Evolutionary conservation across 1,140 invertebrate genomes (phyloP), one percentile per base, ranked within the genome.

Genomic region (Bathynomus jamesi): DNA sequence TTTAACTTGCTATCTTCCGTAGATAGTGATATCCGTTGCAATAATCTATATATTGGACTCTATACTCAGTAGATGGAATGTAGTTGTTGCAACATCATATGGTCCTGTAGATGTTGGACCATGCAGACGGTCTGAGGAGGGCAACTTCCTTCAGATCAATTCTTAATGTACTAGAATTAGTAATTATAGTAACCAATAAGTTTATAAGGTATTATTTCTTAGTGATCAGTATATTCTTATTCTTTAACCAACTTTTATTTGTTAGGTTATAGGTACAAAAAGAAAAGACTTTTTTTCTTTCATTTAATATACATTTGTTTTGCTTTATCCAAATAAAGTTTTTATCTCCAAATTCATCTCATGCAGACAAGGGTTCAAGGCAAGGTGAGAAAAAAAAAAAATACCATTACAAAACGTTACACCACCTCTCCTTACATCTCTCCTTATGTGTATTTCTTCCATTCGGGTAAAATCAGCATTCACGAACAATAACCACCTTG

Each of bases 11-110:
- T n/a, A n/a, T n/a, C n/a, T n/a, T n/a, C n/a, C n/a, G n/a, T n/a
- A n/a, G n/a, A n/a, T n/a, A n/a, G 32, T 40, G 17, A 53, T 17
- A 53, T 11, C 40, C 1, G 40, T 53, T 53, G 40, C 40, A 53
- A 53, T 53, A 53, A 53, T 53, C 40, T 53, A 53, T 53, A 17
- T 53, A 11, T 21, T 53, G 2, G 40, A 53, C 5, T 53, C 5
- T 53, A 53, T 53, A 53, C 40, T 53, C 40, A 21, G 40, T 53
- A 53, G 40, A 53, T 53, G 5, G 21, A 53, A 17, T 53, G 13
- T 53, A 53, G 40, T 53, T 53, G 40, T 53, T 53, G 40, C 40
- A 53, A 53, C 40, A 53, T n/a, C n/a, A n/a, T n/a, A n/a, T n/a
- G n/a, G n/a, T n/a, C n/a, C n/a, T n/a, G n/a, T n/a, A n/a, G n/a